A percentile compares a stretch with the other conserved stretches of the same genome.
These are phyloP conservation scores for Karalla daura DNA, from an alignment of 2,797 vertebrate genomes.

Conservation along the genomic window DNA sequence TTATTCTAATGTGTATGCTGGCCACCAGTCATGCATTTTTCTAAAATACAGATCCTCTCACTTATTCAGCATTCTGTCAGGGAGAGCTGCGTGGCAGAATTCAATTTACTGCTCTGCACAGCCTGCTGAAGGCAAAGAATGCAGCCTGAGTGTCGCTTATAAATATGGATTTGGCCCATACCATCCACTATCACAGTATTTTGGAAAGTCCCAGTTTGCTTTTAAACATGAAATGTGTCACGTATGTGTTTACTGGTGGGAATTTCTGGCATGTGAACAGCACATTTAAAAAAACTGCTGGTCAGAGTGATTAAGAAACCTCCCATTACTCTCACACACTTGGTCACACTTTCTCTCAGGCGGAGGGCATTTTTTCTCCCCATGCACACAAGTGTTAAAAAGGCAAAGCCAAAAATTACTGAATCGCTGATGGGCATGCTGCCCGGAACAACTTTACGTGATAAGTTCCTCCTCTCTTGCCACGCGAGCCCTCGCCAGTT, in stretches of 20 bases:
- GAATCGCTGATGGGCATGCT: conserved; percentile 63
- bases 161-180: conserved; percentile 81
- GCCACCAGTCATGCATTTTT: conserved; percentile 76
- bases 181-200: conserved; percentile 72
- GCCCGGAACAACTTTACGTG: conserved; percentile 69
- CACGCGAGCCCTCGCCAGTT: conserved; percentile 35
- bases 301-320: conserved; percentile 62
- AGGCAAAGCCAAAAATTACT: conserved; percentile 64
- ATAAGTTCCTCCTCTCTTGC: conserved; percentile 62
- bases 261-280: conserved; percentile 43
- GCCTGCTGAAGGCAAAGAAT: conserved; percentile 77
- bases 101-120: conserved; percentile 82
- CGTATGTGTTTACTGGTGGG: conserved; percentile 61
- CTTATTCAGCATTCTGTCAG: conserved; percentile 85
- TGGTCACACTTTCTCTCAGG: conserved; percentile 58
- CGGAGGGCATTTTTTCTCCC: conserved; percentile 32
- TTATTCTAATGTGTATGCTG: conserved; percentile 72
- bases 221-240: conserved; percentile 57
- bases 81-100: conserved; percentile 77
- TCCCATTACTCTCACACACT: conserved; percentile 67
- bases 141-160: conserved; percentile 74
- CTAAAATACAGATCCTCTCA: conserved; percentile 80
- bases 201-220: conserved; percentile 62
- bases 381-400: conserved; percentile 38
- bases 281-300: conserved; percentile 47